phyloP scores from a whole-genome alignment of 2,113 vertebrate genomes.

The Pachypanchax playfairii region DNA sequence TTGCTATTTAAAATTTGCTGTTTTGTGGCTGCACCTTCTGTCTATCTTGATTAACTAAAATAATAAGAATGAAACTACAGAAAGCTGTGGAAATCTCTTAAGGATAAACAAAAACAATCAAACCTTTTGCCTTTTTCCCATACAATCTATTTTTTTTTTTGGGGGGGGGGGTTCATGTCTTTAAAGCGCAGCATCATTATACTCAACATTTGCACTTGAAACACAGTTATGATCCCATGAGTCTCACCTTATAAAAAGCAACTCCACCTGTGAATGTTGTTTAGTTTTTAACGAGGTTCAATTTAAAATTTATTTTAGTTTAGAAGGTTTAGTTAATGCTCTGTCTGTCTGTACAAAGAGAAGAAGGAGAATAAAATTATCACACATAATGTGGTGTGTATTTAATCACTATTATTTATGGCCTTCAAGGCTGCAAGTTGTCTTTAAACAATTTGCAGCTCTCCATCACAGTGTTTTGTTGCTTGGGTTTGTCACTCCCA shows the following conservation, averaged over 20 bases:
- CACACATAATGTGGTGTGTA: constrained; percentile 43
- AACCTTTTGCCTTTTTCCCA: too few species aligned
- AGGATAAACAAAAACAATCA: too few species aligned
- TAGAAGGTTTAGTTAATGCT: constrained; percentile 24
- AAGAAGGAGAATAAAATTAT: constrained; percentile 57
- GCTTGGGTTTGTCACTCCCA: constrained; percentile 21
- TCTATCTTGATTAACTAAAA: too few species aligned
- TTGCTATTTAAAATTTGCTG: too few species aligned
- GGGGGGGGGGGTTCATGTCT: too few species aligned
- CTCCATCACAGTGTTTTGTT: constrained; percentile 47
- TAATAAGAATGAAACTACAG: too few species aligned
- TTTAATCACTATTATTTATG: constrained; percentile 53
- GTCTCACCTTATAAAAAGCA: neutral
- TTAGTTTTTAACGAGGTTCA: constrained; percentile 16
- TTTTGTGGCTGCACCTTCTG: too few species aligned
- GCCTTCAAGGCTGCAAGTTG: constrained; percentile 60
- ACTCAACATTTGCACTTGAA: too few species aligned
- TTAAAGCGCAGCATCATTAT: too few species aligned
- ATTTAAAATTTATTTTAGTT: constrained; percentile 25
- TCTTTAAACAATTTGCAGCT: constrained; percentile 50
- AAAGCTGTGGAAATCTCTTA: too few species aligned
- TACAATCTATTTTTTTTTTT: too few species aligned
- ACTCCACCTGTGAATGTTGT: constrained; percentile 23
- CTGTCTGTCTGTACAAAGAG: constrained; percentile 38
- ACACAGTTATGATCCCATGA: neutral